Evolutionary conservation across 2,797 vertebrate genomes (phyloP), one percentile per base, ranked within the genome.

Genomic region (Acropternis orthonyx): DNA sequence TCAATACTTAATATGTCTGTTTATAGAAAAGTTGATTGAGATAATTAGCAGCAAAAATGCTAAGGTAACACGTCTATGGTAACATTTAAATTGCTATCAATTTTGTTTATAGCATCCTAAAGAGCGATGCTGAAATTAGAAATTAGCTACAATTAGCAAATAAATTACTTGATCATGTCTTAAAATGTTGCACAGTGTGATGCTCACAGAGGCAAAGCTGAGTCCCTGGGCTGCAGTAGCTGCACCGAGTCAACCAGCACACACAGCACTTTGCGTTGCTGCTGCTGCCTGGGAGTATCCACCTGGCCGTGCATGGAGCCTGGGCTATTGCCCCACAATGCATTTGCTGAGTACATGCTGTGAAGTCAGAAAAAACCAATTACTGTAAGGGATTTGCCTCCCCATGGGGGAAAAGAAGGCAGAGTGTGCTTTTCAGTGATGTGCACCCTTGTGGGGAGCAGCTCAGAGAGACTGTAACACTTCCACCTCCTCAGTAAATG

Each of bases 101-200:
- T 85, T 86, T 92, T 85, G 96, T 96, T 97, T 96, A 97, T 96
- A 91, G 94, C 93, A 91, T 86, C 90, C 85, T 84, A 83, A 96
- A 96, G 88, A 95, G 93, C 84, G 41, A 84, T 89, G 89, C 89
- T 93, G 95, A 93, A 96, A 95, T 96, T 87, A 95, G 93, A 95
- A 96, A 97, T 96, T 96, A 96, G 79, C 86, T 92, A 76, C 92
- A 94, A 96, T 97, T 97, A 95, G 94, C 90, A 93, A 95, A 97
- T 95, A 96, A 96, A 96, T 94, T 87, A 89, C 91, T 94, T 91
- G 91, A 96, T 96, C 88, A 11, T 36, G 74, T 91, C 94, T 95
- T 91, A 87, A 96, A 92, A 94, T 0, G 3, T 22, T 44, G 76
- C 85, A 28, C 30, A 49, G 80, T 49, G 88, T 46, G 89, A 67